A percentile compares a stretch with the other conserved stretches of the same genome.
These are phyloP conservation scores for Camponotus vicinus DNA, from an alignment of 1,140 invertebrate species.

Conservation along the genomic window DNA sequence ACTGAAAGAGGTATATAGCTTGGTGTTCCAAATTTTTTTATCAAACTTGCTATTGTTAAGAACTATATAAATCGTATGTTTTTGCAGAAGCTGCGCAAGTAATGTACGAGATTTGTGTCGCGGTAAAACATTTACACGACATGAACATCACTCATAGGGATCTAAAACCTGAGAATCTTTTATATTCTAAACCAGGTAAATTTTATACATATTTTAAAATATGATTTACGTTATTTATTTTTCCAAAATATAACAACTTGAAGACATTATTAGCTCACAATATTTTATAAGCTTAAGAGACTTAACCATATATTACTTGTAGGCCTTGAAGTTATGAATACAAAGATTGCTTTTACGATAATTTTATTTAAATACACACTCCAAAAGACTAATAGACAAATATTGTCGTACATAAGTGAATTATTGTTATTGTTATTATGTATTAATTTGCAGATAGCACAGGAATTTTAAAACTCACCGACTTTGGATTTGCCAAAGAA, in stretches of 20 bases:
- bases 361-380: conserved; percentile 32
- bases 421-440: background rate
- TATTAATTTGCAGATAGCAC: conserved; percentile 85
- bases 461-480: conserved; percentile 97
- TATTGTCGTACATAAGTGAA: background rate
- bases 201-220: background rate
- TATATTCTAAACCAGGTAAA: conserved; percentile 91
- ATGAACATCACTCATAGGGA: conserved; percentile 99
- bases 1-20: conserved; percentile 95
- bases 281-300: conserved; percentile 4
- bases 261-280: conserved; percentile 21
- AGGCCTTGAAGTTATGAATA: conserved; percentile 14
- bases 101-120: conserved; percentile 98
- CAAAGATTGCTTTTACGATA: conserved; percentile 2
- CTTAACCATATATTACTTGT: conserved; percentile 4
- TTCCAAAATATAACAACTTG: background rate
- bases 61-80: background rate
- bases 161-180: conserved; percentile 97
- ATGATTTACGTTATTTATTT: background rate
- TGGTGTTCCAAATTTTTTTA: background rate
- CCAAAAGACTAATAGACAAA: background rate
- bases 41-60: background rate
- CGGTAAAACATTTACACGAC: conserved; percentile 97
- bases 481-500: conserved; percentile 99
- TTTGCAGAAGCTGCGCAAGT: conserved; percentile 95